Conservation (phyloP, 2,797 vertebrate genomes). For the Telmatherina bonti region DNA sequence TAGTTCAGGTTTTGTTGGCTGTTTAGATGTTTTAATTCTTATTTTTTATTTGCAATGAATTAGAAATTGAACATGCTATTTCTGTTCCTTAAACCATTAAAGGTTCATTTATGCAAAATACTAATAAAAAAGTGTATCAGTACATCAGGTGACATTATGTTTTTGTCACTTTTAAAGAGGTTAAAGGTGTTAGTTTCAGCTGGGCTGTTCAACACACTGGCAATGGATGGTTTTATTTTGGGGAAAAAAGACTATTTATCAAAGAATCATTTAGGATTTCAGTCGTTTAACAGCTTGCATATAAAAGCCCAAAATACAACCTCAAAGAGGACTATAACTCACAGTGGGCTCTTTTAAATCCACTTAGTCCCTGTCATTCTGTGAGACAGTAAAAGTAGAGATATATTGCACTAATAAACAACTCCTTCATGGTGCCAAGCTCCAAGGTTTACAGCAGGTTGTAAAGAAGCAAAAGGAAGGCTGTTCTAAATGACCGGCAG, state of each 20-base stretch:
- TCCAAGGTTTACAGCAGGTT: slow-evolving; percentile 71
- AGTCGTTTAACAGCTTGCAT: slow-evolving; percentile 82
- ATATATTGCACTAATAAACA: slow-evolving; percentile 89
- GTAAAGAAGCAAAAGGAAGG: slow-evolving; percentile 69
- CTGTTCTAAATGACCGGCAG: slow-evolving; percentile 9
- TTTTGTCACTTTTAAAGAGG: too few species aligned
- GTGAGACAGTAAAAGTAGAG: slow-evolving; percentile 85
- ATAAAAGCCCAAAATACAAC: slow-evolving; percentile 70
- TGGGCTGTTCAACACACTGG: too few species aligned
- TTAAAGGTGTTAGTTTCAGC: too few species aligned
- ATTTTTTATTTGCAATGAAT: too few species aligned
- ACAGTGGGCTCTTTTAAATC: slow-evolving; percentile 70
- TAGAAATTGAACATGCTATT: too few species aligned
- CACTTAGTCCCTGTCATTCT: slow-evolving; percentile 81
- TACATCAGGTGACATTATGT: not conserved
- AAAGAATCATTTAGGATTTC: slow-evolving; percentile 67
- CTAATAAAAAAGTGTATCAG: too few species aligned
- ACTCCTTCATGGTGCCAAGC: slow-evolving; percentile 84
- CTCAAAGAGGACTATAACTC: slow-evolving; percentile 91
- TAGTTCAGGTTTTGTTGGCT: too few species aligned
- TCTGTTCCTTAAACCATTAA: too few species aligned
- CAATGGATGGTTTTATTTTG: too few species aligned
- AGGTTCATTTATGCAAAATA: too few species aligned
- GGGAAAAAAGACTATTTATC: not conserved
- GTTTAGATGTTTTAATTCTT: too few species aligned